Conservation (phyloP, 2,113 vertebrate genomes). For the Eublepharis macularius region DNA sequence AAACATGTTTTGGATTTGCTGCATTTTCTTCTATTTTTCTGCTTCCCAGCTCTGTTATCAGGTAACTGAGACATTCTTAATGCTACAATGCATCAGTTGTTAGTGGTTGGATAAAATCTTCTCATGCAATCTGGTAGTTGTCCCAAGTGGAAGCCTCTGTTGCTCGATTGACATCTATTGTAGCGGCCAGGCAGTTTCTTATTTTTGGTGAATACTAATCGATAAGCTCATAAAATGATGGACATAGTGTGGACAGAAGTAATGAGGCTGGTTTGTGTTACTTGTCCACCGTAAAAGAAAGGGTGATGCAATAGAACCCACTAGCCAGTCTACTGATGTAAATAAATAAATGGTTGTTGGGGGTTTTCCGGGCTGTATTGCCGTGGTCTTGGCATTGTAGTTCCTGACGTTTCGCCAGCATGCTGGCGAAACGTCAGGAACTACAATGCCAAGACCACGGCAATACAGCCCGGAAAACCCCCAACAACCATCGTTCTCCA, state of each 20-base stretch:
- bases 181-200: neutral
- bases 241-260: neutral
- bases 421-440: too few species aligned
- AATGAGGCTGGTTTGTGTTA: neutral
- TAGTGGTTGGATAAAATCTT: neutral
- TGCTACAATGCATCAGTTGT: neutral
- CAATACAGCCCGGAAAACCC: too few species aligned
- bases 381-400: too few species aligned
- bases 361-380: too few species aligned
- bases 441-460: too few species aligned
- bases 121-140: neutral
- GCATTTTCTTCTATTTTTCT: conserved; percentile 10
- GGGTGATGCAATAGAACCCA: neutral
- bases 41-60: neutral
- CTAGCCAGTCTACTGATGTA: neutral
- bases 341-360: too few species aligned
- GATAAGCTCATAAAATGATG: too few species aligned
- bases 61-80: conserved; percentile 6
- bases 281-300: neutral
- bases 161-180: neutral
- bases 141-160: neutral
- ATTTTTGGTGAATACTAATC: neutral
- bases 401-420: too few species aligned
- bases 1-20: conserved; percentile 8
- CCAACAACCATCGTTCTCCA: too few species aligned